Evolutionary conservation across 2,888 invertebrate genomes (phyloP).

Genomic region (Acronicta psi): DNA sequence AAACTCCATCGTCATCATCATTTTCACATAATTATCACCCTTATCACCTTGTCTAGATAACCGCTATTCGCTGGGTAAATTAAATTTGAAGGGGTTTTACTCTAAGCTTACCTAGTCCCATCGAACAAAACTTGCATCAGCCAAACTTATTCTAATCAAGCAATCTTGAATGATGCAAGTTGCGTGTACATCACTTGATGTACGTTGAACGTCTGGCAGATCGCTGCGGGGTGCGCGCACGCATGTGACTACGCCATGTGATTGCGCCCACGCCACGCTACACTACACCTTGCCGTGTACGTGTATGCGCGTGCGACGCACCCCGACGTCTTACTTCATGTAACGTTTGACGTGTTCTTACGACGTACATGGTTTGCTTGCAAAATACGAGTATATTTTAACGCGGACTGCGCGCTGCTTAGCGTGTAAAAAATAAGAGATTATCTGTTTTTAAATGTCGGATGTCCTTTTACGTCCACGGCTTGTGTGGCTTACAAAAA

Average conservation of each 20-base stretch:
- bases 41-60: too few relatives aligned
- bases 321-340: conserved; percentile 18
- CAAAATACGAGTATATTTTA: conserved; percentile 7
- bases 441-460: too few relatives aligned
- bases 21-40: too few relatives aligned
- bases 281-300: conserved; percentile 7
- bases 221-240: conserved; percentile 34
- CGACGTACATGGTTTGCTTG: conserved; percentile 3
- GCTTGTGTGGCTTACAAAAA: too few relatives aligned
- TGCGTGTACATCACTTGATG: conserved; percentile 1
- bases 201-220: neutral
- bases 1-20: too few relatives aligned
- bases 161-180: neutral
- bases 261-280: conserved; percentile 18
- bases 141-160: too few relatives aligned
- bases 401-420: too few relatives aligned
- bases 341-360: neutral
- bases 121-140: neutral
- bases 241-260: neutral
- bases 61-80: too few relatives aligned
- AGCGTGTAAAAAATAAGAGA: too few relatives aligned
- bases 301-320: conserved; percentile 6
- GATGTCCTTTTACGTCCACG: too few relatives aligned
- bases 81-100: too few relatives aligned
- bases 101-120: too few relatives aligned